Evolutionary conservation across 2,797 vertebrate genomes (phyloP).

Genomic region (Poecilia wingei): DNA sequence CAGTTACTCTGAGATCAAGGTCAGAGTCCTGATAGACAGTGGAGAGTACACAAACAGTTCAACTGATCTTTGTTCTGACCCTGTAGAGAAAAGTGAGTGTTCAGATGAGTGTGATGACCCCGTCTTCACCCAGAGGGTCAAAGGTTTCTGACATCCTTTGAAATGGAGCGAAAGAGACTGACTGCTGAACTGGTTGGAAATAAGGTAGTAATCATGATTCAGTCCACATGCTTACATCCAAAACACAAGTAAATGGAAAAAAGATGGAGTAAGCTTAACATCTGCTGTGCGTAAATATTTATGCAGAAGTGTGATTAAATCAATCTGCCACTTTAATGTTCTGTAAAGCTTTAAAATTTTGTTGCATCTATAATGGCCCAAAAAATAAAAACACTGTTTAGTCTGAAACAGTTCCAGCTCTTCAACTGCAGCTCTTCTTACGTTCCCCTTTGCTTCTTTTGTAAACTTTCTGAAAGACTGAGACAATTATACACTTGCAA

Average conservation of each 20-base stretch:
- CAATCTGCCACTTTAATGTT: background rate
- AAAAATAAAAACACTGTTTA: background rate
- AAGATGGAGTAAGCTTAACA: background rate
- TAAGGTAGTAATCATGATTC: constrained; percentile 38
- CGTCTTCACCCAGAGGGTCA: constrained; percentile 60
- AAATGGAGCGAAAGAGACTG: constrained; percentile 58
- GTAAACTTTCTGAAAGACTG: background rate
- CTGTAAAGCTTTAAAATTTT: background rate
- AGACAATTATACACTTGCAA: background rate
- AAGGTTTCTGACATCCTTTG: constrained; percentile 65
- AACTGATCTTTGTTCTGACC: constrained; percentile 51
- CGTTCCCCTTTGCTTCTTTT: background rate
- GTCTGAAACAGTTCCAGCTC: background rate
- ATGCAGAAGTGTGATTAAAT: background rate
- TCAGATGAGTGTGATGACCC: constrained; percentile 46
- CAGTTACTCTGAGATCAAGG: constrained; percentile 62
- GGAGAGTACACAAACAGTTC: constrained; percentile 13
- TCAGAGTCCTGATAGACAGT: constrained; percentile 19
- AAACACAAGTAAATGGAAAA: constrained; percentile 3
- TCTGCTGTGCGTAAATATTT: background rate
- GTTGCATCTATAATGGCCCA: background rate
- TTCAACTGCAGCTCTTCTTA: background rate
- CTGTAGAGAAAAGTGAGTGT: constrained; percentile 25
- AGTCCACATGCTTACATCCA: constrained; percentile 3
- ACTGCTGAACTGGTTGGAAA: constrained; percentile 52